Conservation (phyloP, 2,113 vertebrate species). For the Paraplagusia blochii region DNA sequence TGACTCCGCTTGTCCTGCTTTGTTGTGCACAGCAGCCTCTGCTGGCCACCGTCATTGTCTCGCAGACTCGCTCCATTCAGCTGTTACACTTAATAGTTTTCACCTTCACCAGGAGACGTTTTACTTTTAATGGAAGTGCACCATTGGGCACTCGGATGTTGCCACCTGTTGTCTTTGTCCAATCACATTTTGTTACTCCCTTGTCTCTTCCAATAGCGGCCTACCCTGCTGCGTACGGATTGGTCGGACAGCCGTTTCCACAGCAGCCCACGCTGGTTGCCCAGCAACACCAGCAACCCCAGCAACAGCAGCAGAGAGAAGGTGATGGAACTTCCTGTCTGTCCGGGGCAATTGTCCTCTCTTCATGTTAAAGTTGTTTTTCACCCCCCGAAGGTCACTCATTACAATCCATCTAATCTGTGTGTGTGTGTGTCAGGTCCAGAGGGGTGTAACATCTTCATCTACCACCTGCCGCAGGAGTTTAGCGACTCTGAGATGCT, state of each 20-base stretch:
- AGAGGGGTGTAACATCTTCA: slow-evolving; percentile 97
- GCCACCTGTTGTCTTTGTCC: slow-evolving; percentile 66
- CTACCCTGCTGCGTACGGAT: slow-evolving; percentile 87
- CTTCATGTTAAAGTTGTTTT: slow-evolving; percentile 51
- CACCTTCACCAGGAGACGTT: slow-evolving; percentile 69
- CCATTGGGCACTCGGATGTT: slow-evolving; percentile 58
- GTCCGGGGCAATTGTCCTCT: slow-evolving; percentile 48
- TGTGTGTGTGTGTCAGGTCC: slow-evolving; percentile 78
- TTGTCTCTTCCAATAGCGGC: slow-evolving; percentile 76
- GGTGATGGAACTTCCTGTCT: slow-evolving; percentile 74
- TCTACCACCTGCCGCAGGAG: slow-evolving; percentile 99
- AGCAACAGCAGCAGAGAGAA: slow-evolving; percentile 86
- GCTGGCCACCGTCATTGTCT: slow-evolving; percentile 50
- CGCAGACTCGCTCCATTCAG: slow-evolving; percentile 35
- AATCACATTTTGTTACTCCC: slow-evolving; percentile 51
- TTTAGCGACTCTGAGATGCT: slow-evolving; percentile 96
- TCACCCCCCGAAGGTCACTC: slow-evolving; percentile 26
- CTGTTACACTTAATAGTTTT: slow-evolving; percentile 66
- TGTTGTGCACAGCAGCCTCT: slow-evolving; percentile 24
- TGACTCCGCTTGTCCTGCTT: neutral
- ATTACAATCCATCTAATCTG: slow-evolving; percentile 28
- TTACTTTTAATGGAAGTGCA: slow-evolving; percentile 22
- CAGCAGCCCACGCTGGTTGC: slow-evolving; percentile 84
- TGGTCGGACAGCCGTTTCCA: slow-evolving; percentile 86
- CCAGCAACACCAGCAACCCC: slow-evolving; percentile 85